Conservation (phyloP, 2,113 vertebrate genomes). For the Procapra przewalskii region DNA sequence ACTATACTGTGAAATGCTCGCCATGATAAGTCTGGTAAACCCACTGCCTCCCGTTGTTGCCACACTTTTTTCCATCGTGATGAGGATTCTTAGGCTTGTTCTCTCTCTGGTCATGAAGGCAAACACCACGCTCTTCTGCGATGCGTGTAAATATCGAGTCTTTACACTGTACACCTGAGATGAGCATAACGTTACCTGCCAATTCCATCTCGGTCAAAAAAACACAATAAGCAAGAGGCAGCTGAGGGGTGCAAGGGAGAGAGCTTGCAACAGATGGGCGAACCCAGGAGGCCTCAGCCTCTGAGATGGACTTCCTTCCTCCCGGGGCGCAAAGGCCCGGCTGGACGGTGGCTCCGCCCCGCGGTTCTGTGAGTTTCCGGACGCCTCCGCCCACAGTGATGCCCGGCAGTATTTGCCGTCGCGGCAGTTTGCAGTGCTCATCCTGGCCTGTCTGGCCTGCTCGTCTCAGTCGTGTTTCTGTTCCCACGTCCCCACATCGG, state of each 20-base stretch:
- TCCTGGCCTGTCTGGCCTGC: too few relatives aligned
- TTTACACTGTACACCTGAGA: rapidly evolving
- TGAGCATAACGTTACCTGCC: rapidly evolving
- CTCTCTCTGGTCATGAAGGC: neutral
- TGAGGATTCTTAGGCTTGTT: rapidly evolving
- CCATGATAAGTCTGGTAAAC: neutral
- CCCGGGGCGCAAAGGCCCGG: rapidly evolving
- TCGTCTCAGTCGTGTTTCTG: neutral
- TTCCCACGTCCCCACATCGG: rapidly evolving
- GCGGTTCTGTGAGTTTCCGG: neutral
- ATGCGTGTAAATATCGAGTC: rapidly evolving
- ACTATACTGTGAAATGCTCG: rapidly evolving
- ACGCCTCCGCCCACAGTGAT: rapidly evolving
- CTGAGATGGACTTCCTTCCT: rapidly evolving
- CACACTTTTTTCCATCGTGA: rapidly evolving
- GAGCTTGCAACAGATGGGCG: too few relatives aligned
- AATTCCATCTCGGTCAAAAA: rapidly evolving
- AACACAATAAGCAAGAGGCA: too few relatives aligned
- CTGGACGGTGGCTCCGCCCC: rapidly evolving
- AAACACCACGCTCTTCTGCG: rapidly evolving
- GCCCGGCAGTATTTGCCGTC: rapidly evolving
- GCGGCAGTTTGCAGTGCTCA: too few relatives aligned
- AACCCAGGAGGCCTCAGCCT: neutral
- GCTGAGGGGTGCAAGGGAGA: neutral
- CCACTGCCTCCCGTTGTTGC: rapidly evolving